Base-by-base conservation (phyloP, 2,797 vertebrate genomes). In the Smutsia temminckii region DNA sequence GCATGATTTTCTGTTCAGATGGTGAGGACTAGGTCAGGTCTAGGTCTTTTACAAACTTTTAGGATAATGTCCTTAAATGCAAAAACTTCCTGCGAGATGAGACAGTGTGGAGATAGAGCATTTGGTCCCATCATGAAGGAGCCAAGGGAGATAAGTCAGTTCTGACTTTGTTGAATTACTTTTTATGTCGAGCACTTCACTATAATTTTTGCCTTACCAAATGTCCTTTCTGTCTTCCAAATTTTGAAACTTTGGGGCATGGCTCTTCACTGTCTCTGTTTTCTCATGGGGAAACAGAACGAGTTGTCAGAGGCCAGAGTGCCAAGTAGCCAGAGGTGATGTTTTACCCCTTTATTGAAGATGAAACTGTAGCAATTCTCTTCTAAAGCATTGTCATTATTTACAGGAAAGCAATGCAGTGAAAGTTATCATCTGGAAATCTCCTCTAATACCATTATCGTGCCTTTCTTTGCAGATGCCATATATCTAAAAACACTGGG, bases 41-140 rank as follows among this genome's bases (percentile, higher is more conserved):
- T 94, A 89, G 53, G 91, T 89, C 89, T 91, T 95, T 83, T 6
- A 87, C 34, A 87, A 93, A 87, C 71, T 87, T 92, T 83, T 89
- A 85, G 21, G 63, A 87, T 61, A 63, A n/a, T 49, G 27, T 95
- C 59, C 84, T 7, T 88, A 83, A 91, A 72, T 78, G n/a, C 11
- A 84, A 18, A 53, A 59, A 25, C 25, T 92, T n/a, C 0, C 61
- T 72, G n/a, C 1, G 1, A 29, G 20, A 32, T 42, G 49, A 89
- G 59, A 34, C 21, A 6, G 2, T 27, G 18, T n/a, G 40, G 29
- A 85, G 4, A 32, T 2, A 63, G 17, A 94, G 27, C 8, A 25
- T 17, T 46, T 37, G 46, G n/a, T 5, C 11, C 49, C 1, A 5
- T 53, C 13, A 27, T 68, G 46, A 49, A 71, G 59, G 27, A 85